Evolutionary conservation across 2,113 vertebrate genomes (phyloP), one percentile per base, ranked within the genome.

Genomic region (Trichechus manatus): DNA sequence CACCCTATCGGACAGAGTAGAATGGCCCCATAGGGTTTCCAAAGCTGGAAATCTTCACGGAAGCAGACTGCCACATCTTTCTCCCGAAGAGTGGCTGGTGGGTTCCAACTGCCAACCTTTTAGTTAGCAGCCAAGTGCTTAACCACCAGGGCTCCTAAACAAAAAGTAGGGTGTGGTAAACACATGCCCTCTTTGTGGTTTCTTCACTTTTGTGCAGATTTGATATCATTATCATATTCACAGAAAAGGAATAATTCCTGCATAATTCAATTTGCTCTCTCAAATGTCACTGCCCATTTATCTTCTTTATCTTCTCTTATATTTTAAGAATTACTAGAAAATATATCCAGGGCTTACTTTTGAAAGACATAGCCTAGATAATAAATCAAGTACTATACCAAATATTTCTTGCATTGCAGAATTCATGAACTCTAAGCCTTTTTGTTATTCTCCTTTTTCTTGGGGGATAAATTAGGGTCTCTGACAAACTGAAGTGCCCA

Each of bases 261-360:
- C 3, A 78, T 36, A 93, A 97, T 96, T 95, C 94, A 85, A 78
- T 92, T 92, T 96, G 27, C 47, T 91, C 4, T 93, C 77, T 92
- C 27, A 39, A 39, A 75, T 83, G 36, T 11, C 82, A 96, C 6
- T 85, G 36, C 22, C 36, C 96, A 75, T 97, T 96, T 75, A n/a
- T 84, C 95, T 95, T 85, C 22, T 97, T 96, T 75, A n/a, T 84
- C 95, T 95, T 85, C 22, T 66, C 50, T 87, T 96, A 8, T 50
- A 70, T 75, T 87, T 95, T 50, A 64, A 74, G 87, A 72, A 33
- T 86, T 85, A 44, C n/a, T 70, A 87, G 63, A 94, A 87, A 91
- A 79, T 53, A 80, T 74, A 77, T 63, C n/a, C 15, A 42, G 19
- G 39, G 14, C n/a, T 96, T 95, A 22, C 22, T 94, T 95, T 96